Base-by-base conservation (phyloP, 1,140 invertebrate species). In the Agrypnia vestita region DNA sequence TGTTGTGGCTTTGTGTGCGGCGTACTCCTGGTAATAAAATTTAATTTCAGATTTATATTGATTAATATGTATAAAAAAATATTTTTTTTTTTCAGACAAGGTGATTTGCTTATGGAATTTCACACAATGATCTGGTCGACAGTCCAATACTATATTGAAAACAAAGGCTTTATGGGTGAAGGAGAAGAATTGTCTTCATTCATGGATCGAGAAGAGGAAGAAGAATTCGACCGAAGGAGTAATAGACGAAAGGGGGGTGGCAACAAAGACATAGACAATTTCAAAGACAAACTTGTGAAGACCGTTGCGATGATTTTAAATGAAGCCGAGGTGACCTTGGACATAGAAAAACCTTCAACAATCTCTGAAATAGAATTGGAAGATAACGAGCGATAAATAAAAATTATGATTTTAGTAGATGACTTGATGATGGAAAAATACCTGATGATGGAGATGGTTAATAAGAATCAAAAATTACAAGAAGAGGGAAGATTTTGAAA, bases 101-200 rank as follows among this genome's bases (percentile, higher is more conserved):
- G 88, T 3, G 80, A 87, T 4, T n/a, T 84, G 0, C 78, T 93
- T 7, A 51, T 91, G 9, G 83, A 87, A 76, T 86, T 90, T 3
- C 87, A 90, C 35, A 85, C 89, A 76, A 86, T 89, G 79, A 83
- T 92, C 15, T 91, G 91, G 90, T 83, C 81, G 3, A 83, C 91
- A n/a, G 86, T 91, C 7, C 71, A 90, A 4, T 92, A 90, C 82
- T 88, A 90, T 81, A 87, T 92, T 17, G 85, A 90, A 62, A 88
- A 89, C 21, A 84, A 90, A 81, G 80, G 82, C 1, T 83, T 80
- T 15, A 19, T 53, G 25, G 76, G 44, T 3, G 67, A 35, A 35
- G 6, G 25, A 62, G 12, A 61, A 61, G 12, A 4, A 64, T 35
- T 35, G 10, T 67, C 11, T 12, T 49, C 64, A 8, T 15, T 17